Conservation (phyloP, 2,888 invertebrate species). For the Troides aeacus region DNA sequence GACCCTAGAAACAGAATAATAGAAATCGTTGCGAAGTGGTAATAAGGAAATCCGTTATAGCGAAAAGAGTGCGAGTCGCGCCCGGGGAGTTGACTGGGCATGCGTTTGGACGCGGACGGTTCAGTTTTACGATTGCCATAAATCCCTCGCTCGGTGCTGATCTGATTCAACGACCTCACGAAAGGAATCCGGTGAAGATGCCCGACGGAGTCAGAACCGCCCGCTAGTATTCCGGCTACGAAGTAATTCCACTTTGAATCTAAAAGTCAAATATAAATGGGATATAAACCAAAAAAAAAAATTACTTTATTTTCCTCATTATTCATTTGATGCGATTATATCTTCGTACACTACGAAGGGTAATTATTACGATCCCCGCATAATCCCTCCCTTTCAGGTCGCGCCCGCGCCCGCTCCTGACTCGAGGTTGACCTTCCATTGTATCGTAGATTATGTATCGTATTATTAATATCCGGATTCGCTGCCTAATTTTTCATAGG, state of each 20-base stretch:
- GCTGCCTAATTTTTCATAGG: background rate
- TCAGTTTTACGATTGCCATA: slow-evolving; percentile 1
- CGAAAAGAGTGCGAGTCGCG: too few species aligned
- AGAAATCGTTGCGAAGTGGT: too few species aligned
- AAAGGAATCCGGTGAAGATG: background rate
- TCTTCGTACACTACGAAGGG: background rate
- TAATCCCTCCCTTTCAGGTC: slow-evolving; percentile 7
- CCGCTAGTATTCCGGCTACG: too few species aligned
- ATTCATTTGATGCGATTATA: too few species aligned
- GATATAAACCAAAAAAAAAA: too few species aligned
- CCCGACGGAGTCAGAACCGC: background rate
- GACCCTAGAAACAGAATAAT: too few species aligned
- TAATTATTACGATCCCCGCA: slow-evolving; percentile 7
- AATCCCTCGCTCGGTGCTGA: background rate
- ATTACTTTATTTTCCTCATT: too few species aligned
- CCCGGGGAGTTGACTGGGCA: too few species aligned
- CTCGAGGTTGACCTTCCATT: slow-evolving; percentile 6
- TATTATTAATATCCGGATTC: slow-evolving; percentile 5
- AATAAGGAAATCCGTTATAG: too few species aligned
- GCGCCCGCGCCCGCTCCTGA: background rate
- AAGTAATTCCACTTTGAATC: too few species aligned
- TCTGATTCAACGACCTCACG: background rate
- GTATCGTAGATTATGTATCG: slow-evolving; percentile 5
- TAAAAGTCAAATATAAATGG: too few species aligned
- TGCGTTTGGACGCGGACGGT: background rate